A percentile compares a stretch with the other conserved stretches of the same genome.
Evolutionary conservation across 2,797 vertebrate species (phyloP).

Genomic region (Eulemur mongoz): DNA sequence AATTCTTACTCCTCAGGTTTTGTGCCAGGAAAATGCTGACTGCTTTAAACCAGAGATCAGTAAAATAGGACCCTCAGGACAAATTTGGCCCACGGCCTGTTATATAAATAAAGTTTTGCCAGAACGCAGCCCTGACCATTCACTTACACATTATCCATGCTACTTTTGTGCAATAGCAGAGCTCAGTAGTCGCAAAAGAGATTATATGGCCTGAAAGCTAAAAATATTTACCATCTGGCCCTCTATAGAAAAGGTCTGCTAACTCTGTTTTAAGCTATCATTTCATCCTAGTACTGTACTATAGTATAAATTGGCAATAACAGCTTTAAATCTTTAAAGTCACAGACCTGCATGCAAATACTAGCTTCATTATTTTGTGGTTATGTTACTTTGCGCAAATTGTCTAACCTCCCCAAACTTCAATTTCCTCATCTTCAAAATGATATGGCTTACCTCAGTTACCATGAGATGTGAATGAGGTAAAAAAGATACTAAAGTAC

Average conservation of each 20-base stretch:
- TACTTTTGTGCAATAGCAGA: background rate
- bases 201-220: background rate
- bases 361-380: background rate
- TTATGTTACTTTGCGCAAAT: background rate
- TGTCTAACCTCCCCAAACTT: background rate
- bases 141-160: background rate
- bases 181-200: background rate
- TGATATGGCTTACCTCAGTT: background rate
- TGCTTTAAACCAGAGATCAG: background rate
- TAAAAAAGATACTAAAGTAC: conserved; percentile 33
- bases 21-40: background rate
- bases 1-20: background rate
- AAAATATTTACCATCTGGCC: background rate
- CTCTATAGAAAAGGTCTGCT: background rate
- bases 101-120: background rate
- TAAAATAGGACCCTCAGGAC: background rate
- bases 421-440: conserved; percentile 26
- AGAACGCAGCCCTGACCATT: background rate
- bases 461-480: background rate
- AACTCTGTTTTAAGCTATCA: background rate
- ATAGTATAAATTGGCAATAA: background rate
- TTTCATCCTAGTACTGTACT: background rate
- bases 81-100: background rate
- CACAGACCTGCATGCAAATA: background rate
- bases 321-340: background rate